These are phyloP conservation scores for Parazoanthus swiftii DNA, from an alignment of 92 coral and sea anemone genomes.

Conservation along the genomic window DNA sequence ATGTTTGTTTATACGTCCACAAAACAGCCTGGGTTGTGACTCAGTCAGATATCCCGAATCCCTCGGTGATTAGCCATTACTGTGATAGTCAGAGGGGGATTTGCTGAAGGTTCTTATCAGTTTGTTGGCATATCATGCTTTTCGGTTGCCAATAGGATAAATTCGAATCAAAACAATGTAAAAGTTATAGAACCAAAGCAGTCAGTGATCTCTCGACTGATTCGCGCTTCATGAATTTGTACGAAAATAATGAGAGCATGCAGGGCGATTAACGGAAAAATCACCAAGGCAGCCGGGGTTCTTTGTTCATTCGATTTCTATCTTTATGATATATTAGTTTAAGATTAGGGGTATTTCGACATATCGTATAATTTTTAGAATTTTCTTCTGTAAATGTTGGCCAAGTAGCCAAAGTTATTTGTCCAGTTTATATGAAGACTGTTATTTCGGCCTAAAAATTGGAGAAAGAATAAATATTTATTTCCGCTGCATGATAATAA, in stretches of 20 bases:
- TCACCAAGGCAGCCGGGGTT: background rate
- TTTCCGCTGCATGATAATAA: conserved; percentile 17
- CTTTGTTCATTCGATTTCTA: conserved; percentile 18
- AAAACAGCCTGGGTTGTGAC: background rate
- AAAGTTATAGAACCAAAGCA: too few relatives aligned
- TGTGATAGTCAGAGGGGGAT: background rate
- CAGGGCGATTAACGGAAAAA: background rate
- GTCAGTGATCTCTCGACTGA: too few relatives aligned
- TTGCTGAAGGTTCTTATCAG: background rate
- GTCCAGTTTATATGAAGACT: conserved; percentile 13
- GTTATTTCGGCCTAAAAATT: conserved; percentile 8
- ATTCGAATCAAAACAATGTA: background rate
- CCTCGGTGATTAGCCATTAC: conserved; percentile 1
- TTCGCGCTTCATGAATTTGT: background rate
- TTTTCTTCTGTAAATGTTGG: conserved; percentile 1
- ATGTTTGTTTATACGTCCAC: conserved; percentile 14
- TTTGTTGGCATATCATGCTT: background rate
- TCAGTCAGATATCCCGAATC: background rate
- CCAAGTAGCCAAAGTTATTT: conserved; percentile 6
- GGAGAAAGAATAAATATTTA: conserved; percentile 10
- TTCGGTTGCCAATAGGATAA: background rate
- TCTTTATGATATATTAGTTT: conserved; percentile 20
- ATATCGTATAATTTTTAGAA: conserved; percentile 3
- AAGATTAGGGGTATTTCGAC: conserved; percentile 30
- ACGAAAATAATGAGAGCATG: background rate